These are phyloP conservation scores for Aspiorhynchus laticeps DNA, from an alignment of 2,113 vertebrate species.

Conservation along the genomic window DNA sequence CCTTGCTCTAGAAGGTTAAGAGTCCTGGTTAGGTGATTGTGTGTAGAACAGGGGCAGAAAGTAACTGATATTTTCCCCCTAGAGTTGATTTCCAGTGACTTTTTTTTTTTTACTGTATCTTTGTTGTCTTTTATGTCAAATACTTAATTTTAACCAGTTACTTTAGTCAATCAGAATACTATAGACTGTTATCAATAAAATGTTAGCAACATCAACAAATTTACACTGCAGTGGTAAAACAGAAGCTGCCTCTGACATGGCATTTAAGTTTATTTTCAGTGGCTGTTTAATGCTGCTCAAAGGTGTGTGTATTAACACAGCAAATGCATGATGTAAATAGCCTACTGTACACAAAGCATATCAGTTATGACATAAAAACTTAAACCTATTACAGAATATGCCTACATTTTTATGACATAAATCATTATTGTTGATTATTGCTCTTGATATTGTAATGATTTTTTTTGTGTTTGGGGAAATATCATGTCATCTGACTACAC, in stretches of 20 bases:
- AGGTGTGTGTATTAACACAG: not conserved
- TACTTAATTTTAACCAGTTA: not conserved
- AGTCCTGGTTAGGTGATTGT: not conserved
- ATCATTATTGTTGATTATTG: too few relatives aligned
- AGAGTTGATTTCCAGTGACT: not conserved
- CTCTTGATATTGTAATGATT: not conserved
- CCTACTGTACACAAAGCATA: not conserved
- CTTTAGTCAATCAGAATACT: not conserved
- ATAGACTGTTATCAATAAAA: not conserved
- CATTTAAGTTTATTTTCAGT: not conserved
- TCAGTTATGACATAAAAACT: not conserved
- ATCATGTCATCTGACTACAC: not conserved
- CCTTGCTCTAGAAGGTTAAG: constrained; percentile 26
- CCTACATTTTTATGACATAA: not conserved
- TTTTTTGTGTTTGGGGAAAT: not conserved
- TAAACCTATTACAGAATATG: not conserved
- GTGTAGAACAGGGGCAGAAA: not conserved
- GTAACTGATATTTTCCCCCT: not conserved
- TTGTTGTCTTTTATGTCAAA: not conserved
- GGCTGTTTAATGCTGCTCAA: not conserved
- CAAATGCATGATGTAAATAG: not conserved
- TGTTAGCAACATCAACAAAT: not conserved
- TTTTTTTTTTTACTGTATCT: not conserved
- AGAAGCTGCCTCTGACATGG: not conserved
- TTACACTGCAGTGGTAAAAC: not conserved